A percentile compares a stretch with the other conserved stretches of the same genome.
These are phyloP conservation scores for Pituophis catenifer DNA, from an alignment of 2,113 vertebrate species.

Conservation along the genomic window DNA sequence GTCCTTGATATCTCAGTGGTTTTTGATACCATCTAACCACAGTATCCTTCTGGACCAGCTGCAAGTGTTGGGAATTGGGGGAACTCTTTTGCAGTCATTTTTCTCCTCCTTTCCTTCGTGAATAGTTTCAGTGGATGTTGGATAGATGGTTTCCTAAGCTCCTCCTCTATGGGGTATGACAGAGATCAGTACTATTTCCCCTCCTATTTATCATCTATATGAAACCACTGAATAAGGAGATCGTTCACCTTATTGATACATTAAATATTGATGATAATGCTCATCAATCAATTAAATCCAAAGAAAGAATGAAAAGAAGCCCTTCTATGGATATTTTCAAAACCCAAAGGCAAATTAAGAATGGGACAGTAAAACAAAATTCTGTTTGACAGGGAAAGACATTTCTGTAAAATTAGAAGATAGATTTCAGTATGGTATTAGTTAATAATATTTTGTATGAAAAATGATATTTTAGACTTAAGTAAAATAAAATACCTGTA, in stretches of 20 bases:
- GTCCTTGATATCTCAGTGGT: background rate
- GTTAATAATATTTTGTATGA: background rate
- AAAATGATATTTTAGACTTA: background rate
- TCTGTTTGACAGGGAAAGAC: background rate
- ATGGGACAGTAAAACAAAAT: background rate
- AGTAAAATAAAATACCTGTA: background rate
- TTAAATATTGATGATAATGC: too few species aligned
- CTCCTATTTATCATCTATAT: background rate
- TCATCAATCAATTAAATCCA: background rate
- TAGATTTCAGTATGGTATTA: background rate
- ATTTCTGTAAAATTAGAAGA: background rate
- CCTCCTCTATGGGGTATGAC: background rate
- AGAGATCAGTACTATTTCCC: background rate
- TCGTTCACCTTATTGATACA: background rate
- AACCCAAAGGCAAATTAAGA: background rate
- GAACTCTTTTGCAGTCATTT: background rate
- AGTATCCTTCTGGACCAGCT: background rate
- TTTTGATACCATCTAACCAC: background rate
- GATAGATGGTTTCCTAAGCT: background rate
- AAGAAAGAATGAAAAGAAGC: background rate
- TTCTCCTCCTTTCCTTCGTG: background rate
- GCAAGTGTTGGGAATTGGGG: background rate
- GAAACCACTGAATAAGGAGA: background rate
- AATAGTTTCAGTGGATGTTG: background rate
- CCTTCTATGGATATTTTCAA: background rate